phyloP scores from a whole-genome alignment of 2,113 vertebrate species.

The Cisticola juncidis region DNA sequence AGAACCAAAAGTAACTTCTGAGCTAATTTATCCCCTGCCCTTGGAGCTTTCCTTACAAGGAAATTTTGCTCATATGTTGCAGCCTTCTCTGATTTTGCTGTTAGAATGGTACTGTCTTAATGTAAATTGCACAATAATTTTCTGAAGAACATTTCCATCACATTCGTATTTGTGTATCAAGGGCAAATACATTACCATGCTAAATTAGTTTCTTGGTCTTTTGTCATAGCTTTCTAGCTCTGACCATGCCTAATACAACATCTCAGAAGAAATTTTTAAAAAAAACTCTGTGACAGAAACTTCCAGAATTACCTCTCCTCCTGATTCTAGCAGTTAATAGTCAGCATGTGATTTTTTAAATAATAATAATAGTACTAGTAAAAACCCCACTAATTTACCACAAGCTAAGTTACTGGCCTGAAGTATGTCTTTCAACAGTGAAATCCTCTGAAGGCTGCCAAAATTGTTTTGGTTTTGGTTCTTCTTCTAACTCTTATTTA shows the following conservation, averaged over 20 bases:
- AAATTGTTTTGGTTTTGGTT: fast-evolving
- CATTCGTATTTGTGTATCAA: neutral
- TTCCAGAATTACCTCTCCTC: neutral
- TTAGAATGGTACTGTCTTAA: neutral
- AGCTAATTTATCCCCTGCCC: conserved; percentile 49
- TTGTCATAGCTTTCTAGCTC: neutral
- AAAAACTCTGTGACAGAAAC: neutral
- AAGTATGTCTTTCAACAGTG: neutral
- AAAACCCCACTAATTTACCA: neutral
- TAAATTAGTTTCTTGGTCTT: conserved; percentile 10
- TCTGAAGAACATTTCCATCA: neutral
- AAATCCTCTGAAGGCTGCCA: neutral
- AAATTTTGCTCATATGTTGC: conserved; percentile 16
- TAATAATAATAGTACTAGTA: neutral
- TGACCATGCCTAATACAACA: neutral
- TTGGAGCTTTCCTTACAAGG: conserved; percentile 33
- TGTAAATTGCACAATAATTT: neutral
- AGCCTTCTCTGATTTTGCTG: neutral
- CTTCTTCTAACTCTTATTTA: neutral
- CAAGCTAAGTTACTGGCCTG: neutral
- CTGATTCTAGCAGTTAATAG: neutral
- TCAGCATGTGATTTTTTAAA: neutral
- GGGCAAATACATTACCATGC: neutral
- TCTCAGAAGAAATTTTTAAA: neutral
- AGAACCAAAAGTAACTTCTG: conserved; percentile 56